These are phyloP conservation scores for Polypterus senegalus DNA, from an alignment of 2,113 vertebrate species.

Conservation along the genomic window DNA sequence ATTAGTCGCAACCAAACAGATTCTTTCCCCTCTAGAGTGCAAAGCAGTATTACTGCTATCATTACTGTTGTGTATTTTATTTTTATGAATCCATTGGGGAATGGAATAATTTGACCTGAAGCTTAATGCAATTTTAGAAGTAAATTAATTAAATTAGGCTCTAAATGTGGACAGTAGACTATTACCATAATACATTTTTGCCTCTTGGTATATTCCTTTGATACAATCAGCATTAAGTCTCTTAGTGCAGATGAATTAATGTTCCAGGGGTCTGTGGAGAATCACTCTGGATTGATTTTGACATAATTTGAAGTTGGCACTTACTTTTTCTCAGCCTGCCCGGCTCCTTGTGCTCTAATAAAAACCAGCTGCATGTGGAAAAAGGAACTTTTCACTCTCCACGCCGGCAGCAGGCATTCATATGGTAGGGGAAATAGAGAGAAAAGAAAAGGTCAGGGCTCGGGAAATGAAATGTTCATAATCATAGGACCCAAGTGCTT, in stretches of 20 bases:
- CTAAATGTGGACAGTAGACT: slow-evolving; percentile 5
- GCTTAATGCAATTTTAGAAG: slow-evolving; percentile 13
- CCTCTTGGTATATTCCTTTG: neutral
- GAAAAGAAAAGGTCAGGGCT: slow-evolving; percentile 41
- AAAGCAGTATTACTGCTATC: slow-evolving; percentile 7
- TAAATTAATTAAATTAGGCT: slow-evolving; percentile 20
- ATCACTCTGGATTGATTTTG: slow-evolving; percentile 17
- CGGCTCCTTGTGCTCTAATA: slow-evolving; percentile 23
- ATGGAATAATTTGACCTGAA: neutral
- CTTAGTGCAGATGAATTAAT: slow-evolving; percentile 22
- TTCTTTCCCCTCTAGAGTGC: slow-evolving; percentile 8
- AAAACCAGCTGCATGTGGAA: slow-evolving; percentile 33
- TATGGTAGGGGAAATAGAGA: slow-evolving; percentile 7
- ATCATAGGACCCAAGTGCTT: slow-evolving; percentile 36
- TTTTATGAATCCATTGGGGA: slow-evolving; percentile 1
- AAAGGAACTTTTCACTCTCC: neutral
- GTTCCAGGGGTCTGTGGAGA: slow-evolving; percentile 6
- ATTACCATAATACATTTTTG: slow-evolving; percentile 13
- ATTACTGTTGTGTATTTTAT: slow-evolving; percentile 9
- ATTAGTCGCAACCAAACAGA: slow-evolving; percentile 8
- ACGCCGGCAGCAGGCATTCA: neutral
- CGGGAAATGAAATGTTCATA: slow-evolving; percentile 56
- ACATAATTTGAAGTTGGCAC: slow-evolving; percentile 12
- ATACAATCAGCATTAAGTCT: slow-evolving; percentile 20
- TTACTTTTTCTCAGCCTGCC: slow-evolving; percentile 6